Conservation (phyloP, 2,888 invertebrate species). For the Cheiracanthium punctorium region DNA sequence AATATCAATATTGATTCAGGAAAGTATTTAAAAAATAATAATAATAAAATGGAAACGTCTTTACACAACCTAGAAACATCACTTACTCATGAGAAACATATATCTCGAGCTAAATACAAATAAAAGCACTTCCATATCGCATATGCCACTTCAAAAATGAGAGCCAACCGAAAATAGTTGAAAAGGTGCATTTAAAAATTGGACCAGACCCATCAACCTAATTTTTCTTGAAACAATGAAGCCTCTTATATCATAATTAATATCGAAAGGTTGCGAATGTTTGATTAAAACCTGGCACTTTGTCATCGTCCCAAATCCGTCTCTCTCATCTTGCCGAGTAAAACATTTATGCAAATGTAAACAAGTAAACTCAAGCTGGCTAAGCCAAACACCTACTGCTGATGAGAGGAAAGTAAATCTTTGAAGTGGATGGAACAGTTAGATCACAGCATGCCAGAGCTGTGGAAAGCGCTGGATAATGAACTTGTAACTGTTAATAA, state of each 20-base stretch:
- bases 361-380: slow-evolving; percentile 10
- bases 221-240: slow-evolving; percentile 50
- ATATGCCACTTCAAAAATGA: not conserved
- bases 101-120: not conserved
- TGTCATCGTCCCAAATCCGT: slow-evolving; percentile 33
- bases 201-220: slow-evolving; percentile 59
- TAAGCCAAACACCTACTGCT: not conserved
- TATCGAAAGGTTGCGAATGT: slow-evolving; percentile 23
- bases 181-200: slow-evolving; percentile 31
- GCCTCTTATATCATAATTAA: slow-evolving; percentile 48
- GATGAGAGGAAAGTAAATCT: not conserved
- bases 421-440: not conserved
- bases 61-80: slow-evolving; percentile 9
- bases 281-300: not conserved
- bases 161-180: not conserved
- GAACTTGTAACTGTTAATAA: too few relatives aligned
- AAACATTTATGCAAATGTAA: slow-evolving; percentile 36
- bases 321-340: not conserved
- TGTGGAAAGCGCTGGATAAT: too few relatives aligned
- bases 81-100: not conserved
- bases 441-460: not conserved
- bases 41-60: not conserved
- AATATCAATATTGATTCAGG: not conserved
- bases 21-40: not conserved
- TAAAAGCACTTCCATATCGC: not conserved